These are phyloP conservation scores for Lasioglossum calceatum DNA, from an alignment of 2,888 invertebrate genomes.

Conservation along the genomic window DNA sequence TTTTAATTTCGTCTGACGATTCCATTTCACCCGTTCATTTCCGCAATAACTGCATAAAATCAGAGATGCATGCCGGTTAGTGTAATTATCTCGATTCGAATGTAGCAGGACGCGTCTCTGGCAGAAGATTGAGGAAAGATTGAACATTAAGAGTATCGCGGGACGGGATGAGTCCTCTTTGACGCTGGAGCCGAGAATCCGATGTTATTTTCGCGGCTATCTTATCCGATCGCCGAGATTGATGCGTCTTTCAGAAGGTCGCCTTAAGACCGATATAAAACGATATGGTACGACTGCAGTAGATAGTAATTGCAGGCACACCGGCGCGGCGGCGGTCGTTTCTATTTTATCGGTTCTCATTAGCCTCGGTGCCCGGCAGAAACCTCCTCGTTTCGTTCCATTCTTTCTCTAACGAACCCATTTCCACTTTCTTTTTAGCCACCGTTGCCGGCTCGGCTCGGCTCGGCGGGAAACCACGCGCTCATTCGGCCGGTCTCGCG, in stretches of 20 bases:
- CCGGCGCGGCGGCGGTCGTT: neutral
- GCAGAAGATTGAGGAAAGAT: neutral
- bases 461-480: neutral
- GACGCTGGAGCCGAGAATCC: neutral
- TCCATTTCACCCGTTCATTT: neutral
- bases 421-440: slow-evolving; percentile 6
- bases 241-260: neutral
- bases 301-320: neutral
- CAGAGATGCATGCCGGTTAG: neutral
- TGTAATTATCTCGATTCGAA: neutral
- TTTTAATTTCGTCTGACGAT: neutral
- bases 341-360: slow-evolving; percentile 3
- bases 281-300: neutral
- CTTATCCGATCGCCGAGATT: neutral
- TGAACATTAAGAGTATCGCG: neutral
- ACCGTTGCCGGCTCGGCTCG: neutral
- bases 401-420: slow-evolving; percentile 1
- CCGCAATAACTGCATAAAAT: neutral
- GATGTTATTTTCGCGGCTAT: neutral
- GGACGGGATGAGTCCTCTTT: neutral
- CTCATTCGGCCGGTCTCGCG: slow-evolving; percentile 2
- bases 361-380: neutral
- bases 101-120: neutral
- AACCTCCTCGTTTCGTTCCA: neutral
- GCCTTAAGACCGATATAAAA: neutral